Evolutionary conservation across 2,797 vertebrate species (phyloP).

Genomic region (Xiphorhynchus erythropygius): DNA sequence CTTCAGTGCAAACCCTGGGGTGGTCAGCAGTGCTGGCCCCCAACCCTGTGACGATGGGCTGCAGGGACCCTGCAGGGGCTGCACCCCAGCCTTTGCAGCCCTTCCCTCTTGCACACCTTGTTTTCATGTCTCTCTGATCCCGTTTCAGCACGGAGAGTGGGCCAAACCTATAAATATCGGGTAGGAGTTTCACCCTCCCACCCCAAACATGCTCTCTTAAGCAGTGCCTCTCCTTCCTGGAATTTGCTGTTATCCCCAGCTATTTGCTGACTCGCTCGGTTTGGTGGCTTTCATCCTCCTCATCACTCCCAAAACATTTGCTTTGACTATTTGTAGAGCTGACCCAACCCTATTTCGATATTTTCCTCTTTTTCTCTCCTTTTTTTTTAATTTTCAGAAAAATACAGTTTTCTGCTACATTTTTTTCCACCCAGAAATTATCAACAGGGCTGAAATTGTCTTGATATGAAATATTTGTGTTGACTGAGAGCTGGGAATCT

Average conservation of each 20-base stretch:
- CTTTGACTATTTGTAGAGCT: background rate
- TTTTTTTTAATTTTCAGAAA: background rate
- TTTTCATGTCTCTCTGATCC: background rate
- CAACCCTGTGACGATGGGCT: rapidly evolving
- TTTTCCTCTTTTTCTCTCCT: background rate
- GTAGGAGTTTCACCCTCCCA: background rate
- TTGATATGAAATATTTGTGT: background rate
- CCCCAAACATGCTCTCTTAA: rapidly evolving
- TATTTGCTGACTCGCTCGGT: background rate
- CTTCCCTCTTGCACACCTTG: background rate
- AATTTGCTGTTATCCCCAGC: background rate
- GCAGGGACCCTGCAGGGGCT: background rate
- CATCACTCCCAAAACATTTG: background rate
- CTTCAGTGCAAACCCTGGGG: background rate
- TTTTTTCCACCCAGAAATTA: background rate
- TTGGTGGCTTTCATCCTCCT: background rate
- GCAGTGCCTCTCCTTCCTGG: background rate
- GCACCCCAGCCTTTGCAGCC: background rate
- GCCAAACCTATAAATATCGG: background rate
- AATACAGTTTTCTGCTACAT: rapidly evolving
- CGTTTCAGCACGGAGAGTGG: rapidly evolving
- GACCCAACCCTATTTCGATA: background rate
- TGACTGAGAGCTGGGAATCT: background rate
- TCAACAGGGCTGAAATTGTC: background rate
- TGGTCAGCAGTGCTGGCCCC: background rate